These are phyloP conservation scores for Peucedramus taeniatus DNA, from an alignment of 2,113 vertebrate species.

Conservation along the genomic window DNA sequence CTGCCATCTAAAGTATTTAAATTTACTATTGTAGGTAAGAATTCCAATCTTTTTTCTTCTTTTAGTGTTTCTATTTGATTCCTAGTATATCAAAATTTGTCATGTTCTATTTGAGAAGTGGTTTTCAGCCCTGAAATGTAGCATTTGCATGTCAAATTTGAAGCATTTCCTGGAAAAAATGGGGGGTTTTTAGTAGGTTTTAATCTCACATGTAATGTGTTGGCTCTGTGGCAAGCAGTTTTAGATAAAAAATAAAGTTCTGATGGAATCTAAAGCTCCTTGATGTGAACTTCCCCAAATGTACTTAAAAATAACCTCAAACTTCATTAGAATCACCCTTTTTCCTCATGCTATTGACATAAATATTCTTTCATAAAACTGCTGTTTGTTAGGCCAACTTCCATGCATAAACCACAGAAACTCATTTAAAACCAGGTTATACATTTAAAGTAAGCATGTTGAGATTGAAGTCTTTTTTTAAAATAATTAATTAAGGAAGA, in stretches of 20 bases:
- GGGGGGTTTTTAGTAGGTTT: not conserved
- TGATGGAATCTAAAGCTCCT: not conserved
- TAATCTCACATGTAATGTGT: not conserved
- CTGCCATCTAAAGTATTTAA: slow-evolving; percentile 81
- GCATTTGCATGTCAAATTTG: not conserved
- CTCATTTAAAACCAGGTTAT: not conserved
- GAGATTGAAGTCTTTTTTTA: not conserved
- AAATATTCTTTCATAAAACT: not conserved
- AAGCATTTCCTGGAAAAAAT: not conserved
- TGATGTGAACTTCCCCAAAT: not conserved
- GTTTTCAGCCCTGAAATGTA: not conserved
- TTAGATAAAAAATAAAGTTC: not conserved
- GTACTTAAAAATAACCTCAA: not conserved
- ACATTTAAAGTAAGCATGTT: not conserved
- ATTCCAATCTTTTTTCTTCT: not conserved
- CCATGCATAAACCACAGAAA: not conserved
- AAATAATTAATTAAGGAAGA: not conserved
- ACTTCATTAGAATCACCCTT: not conserved
- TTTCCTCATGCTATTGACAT: not conserved
- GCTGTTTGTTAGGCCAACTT: not conserved
- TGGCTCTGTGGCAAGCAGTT: not conserved
- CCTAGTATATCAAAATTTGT: not conserved
- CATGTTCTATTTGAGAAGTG: not conserved
- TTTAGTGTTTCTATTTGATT: not conserved
- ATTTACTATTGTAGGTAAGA: slow-evolving; percentile 87